Percentiles rank a stretch among this genome's conserved stretches.
Conservation (phyloP, 30 jellyfish, hydroid and myxozoan species). For the Hydractinia echinata region DNA sequence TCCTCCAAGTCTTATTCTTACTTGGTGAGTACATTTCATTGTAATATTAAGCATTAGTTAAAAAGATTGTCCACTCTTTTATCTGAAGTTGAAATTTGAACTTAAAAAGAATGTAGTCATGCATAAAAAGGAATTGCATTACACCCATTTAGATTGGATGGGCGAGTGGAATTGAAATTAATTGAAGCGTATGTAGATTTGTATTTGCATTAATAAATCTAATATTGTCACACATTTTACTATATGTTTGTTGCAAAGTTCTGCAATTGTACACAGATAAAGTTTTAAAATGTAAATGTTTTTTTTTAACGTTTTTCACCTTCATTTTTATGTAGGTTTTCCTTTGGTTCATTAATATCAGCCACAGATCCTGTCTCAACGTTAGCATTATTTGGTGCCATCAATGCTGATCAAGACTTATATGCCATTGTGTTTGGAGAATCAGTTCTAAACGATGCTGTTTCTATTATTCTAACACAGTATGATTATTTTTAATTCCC, state of each 20-base stretch:
- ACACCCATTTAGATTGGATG: constrained; percentile 40
- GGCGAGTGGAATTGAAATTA: constrained; percentile 37
- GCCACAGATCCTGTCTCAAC: constrained; percentile 98
- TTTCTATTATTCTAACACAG: constrained; percentile 75
- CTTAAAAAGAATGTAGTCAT: too few species aligned
- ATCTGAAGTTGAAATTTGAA: too few species aligned
- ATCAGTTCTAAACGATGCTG: constrained; percentile 92
- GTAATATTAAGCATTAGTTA: too few species aligned
- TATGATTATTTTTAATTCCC: constrained; percentile 22
- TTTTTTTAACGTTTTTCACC: background rate
- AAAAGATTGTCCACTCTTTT: too few species aligned
- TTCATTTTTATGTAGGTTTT: constrained; percentile 35
- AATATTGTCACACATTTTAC: background rate
- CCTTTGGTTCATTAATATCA: constrained; percentile 86
- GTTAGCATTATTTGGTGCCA: constrained; percentile 74
- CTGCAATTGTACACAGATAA: background rate
- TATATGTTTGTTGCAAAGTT: background rate
- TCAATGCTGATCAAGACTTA: constrained; percentile 88
- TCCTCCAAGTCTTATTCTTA: too few species aligned
- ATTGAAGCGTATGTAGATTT: constrained; percentile 71
- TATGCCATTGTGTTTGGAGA: constrained; percentile 95
- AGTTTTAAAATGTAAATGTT: background rate
- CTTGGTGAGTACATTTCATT: too few species aligned
- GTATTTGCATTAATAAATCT: background rate
- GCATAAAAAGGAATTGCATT: too few species aligned